phyloP scores from a whole-genome alignment of 2,113 vertebrate species.

The Pyrgilauda ruficollis region DNA sequence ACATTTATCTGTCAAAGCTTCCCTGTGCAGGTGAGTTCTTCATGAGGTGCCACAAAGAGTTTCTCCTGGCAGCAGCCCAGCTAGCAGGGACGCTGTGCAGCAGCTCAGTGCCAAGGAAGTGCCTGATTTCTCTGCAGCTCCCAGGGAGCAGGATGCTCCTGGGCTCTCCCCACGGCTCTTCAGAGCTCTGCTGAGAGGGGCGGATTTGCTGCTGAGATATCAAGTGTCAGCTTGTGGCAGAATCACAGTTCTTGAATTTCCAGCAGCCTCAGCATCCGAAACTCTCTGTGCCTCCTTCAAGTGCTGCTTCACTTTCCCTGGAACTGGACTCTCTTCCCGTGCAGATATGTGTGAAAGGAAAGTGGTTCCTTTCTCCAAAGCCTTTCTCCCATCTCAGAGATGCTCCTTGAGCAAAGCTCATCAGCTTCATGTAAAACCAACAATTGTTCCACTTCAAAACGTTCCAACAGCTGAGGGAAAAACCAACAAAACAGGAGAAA shows the following conservation, averaged over 20 bases:
- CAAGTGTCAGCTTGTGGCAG: not conserved
- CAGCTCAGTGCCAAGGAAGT: not conserved
- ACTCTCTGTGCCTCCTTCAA: not conserved
- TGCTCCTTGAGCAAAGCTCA: not conserved
- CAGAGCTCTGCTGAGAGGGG: not conserved
- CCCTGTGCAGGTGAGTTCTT: not conserved
- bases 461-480: not conserved
- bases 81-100: rapidly evolving
- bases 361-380: not conserved
- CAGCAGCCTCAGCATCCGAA: not conserved
- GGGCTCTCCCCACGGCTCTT: rapidly evolving
- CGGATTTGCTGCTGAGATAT: not conserved
- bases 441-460: not conserved
- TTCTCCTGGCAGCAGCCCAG: not conserved
- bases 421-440: not conserved
- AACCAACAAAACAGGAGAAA: not conserved
- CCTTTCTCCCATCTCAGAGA: not conserved
- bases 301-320: not conserved
- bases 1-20: rapidly evolving
- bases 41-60: rapidly evolving
- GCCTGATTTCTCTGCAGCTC: not conserved
- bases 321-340: not conserved
- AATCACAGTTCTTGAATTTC: not conserved
- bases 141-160: not conserved
- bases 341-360: not conserved